Evolutionary conservation across 30 jellyfish, hydroid and myxozoan genomes (phyloP).

Genomic region (Hydractinia symbiolongicarpus): DNA sequence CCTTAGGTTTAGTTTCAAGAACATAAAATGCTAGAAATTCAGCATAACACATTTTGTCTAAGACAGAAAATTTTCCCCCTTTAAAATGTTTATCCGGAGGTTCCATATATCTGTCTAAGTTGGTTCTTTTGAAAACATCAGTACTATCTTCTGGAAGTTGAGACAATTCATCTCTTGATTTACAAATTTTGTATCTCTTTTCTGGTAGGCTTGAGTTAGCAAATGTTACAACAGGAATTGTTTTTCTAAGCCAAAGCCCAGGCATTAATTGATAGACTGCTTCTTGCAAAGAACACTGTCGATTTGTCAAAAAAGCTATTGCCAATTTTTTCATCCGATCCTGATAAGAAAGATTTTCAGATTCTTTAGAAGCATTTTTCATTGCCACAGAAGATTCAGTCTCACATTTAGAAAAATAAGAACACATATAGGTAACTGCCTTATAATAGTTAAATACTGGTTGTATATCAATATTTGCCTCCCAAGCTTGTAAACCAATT

Average conservation of each 20-base stretch:
- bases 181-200: slow-evolving; percentile 12
- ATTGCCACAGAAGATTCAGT: slow-evolving; percentile 11
- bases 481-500: slow-evolving; percentile 13
- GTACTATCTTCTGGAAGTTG: slow-evolving; percentile 20
- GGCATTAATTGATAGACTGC: slow-evolving; percentile 20
- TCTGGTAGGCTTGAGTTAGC: slow-evolving; percentile 15
- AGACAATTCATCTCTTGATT: not conserved
- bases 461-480: slow-evolving; percentile 16
- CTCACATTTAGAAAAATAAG: slow-evolving; percentile 8
- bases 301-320: not conserved
- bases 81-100: not conserved
- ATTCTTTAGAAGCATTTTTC: slow-evolving; percentile 4
- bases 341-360: not conserved
- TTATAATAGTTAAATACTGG: slow-evolving; percentile 11
- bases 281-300: slow-evolving; percentile 9
- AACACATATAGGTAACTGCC: slow-evolving; percentile 13
- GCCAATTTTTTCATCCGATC: slow-evolving; percentile 15
- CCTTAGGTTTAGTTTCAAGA: not conserved
- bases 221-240: slow-evolving; percentile 15
- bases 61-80: slow-evolving; percentile 7
- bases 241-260: slow-evolving; percentile 8
- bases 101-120: slow-evolving; percentile 5
- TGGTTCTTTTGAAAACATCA: not conserved
- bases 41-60: slow-evolving; percentile 5
- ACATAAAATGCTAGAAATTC: slow-evolving; percentile 2